Evolutionary conservation across 2,113 vertebrate species (phyloP).

Genomic region (Uropsilus gracilis): DNA sequence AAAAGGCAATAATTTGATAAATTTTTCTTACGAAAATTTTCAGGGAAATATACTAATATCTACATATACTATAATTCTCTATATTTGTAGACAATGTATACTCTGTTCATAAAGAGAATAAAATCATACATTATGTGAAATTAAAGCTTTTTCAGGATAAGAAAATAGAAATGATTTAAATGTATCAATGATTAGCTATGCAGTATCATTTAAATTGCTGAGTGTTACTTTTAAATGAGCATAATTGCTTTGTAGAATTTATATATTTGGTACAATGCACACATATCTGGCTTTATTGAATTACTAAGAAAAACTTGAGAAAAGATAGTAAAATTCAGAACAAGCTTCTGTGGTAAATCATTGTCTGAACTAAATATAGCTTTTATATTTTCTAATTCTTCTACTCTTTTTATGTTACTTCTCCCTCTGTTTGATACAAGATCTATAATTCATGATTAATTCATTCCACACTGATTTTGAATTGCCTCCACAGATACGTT

Average conservation of each 20-base stretch:
- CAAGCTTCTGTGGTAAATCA: not conserved
- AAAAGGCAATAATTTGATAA: not conserved
- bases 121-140: not conserved
- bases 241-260: not conserved
- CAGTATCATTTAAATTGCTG: not conserved
- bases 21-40: not conserved
- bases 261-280: not conserved
- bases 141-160: not conserved
- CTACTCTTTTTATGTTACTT: not conserved
- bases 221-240: not conserved
- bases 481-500: not conserved
- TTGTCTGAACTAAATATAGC: not conserved
- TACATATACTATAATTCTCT: not conserved
- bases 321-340: not conserved
- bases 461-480: not conserved
- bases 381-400: not conserved
- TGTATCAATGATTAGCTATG: not conserved
- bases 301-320: not conserved
- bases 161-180: not conserved
- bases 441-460: constrained; percentile 13
- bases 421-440: not conserved
- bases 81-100: not conserved
- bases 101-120: not conserved
- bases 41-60: not conserved
- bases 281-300: not conserved